Base-by-base conservation (phyloP, 2,888 invertebrate genomes). In the Malthinus flaveolus region DNA sequence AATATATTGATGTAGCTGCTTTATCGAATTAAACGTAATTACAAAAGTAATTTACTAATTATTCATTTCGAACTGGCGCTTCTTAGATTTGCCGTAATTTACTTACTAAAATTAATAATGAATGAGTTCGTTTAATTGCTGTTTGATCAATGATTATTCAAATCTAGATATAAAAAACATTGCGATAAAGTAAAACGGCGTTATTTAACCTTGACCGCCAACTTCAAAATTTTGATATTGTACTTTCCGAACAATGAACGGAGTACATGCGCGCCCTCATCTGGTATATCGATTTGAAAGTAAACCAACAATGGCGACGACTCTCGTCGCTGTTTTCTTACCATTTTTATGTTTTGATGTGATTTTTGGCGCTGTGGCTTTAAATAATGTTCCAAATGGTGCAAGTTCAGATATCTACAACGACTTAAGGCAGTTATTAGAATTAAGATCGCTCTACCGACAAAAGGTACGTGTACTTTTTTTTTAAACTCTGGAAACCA, bases 371-470 rank as follows among this genome's bases (percentile, higher is more conserved):
- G 59, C 56, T 35, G 52, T 61, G 32, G 53, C 62, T 49, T 49
- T 59, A 36, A 54, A 45, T 15, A 36, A 52, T n/a, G 49, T 56
- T 33, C 52, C 56, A n/a, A 34, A 50, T 13, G 55, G 47, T 32
- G 46, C 52, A 44, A 58, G 52, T 51, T 61, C 64, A 37, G 79
- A 79, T 49, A 81, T 84, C 67, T 83, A 82, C 66, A 80, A 82
- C 63, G 83, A 84, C 71, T 80, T 84, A 42, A 77, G 81, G 62
- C 80, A 81, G 56, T 74, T 84, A 36, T 76, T 84, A 47, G 80
- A 79, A 52, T 73, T 80, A 35, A 80, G 79, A 59, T 62, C 68
- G 54, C 66, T 62, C 12, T 69, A 78, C 50, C 72, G 75, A 55
- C 69, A 76, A 75, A 76, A 78, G 73, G 72, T 74, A 58, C 49